Evolutionary conservation across 2,113 vertebrate species (phyloP), one percentile per base, ranked within the genome.

Genomic region (Anhinga anhinga): DNA sequence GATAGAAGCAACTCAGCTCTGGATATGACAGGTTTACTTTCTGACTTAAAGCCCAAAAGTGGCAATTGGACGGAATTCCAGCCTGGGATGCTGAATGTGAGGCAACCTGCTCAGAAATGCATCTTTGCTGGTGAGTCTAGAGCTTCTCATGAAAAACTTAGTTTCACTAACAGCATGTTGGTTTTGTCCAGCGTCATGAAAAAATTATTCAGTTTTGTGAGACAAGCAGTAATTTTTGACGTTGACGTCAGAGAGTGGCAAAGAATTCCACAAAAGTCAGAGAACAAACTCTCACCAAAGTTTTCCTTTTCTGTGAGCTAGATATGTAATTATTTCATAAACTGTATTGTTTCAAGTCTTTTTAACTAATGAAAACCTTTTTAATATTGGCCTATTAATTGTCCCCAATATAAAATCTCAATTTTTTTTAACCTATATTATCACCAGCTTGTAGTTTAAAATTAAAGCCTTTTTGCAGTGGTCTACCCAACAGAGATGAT

Each of bases 1-100:
- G 88, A 79, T 80, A 94, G 88, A 91, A 95, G 93, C 93, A 93
- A 79, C 53, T 95, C 82, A 81, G 45, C 65, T 45, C 58, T 76
- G 80, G 65, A 63, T 82, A 74, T 63, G 86, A 85, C 86, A 91
- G 91, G 56, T 93, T 95, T 84, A 17, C 56, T 53, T 92, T 91
- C 83, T 82, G 88, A 90, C 56, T 91, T 91, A 62, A 72, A 91
- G 53, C 34, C 49, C 63, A 8, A 32, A 91, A 94, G 61, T 61
- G 58, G 56, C 72, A 83, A 70, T 56, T 73, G 81, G 34, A 21
- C 91, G 82, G 67, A 95, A 93, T 95, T 82, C 82, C 82, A 90
- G 7, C 40, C 13, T 26, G 45, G 74, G 62, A n/a, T 87, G 58
- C 22, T 91, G 78, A 95, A 77, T 59, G 77, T 7, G 21, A 77